phyloP scores from a whole-genome alignment of 2,113 vertebrate genomes.

The Orycteropus afer region DNA sequence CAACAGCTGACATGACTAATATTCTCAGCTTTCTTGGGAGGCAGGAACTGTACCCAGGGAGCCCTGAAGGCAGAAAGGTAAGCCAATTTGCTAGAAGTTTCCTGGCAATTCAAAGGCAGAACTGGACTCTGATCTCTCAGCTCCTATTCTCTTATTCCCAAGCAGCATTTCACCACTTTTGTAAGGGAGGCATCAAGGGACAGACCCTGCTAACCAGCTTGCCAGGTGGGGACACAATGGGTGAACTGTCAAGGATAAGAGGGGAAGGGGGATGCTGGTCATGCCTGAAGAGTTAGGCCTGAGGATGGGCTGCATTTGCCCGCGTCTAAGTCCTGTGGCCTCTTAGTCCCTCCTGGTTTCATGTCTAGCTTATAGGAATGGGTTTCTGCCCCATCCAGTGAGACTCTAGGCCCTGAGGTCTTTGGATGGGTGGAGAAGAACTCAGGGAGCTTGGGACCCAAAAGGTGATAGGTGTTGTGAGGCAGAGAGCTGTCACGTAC shows the following conservation, averaged over 20 bases:
- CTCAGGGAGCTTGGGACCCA: not conserved
- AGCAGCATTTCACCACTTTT: not conserved
- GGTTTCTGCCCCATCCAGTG: not conserved
- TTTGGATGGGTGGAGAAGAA: not conserved
- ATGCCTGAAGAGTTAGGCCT: not conserved
- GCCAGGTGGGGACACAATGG: not conserved
- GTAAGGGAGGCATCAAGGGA: too few relatives aligned
- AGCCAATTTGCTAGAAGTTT: not conserved
- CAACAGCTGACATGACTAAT: rapidly evolving
- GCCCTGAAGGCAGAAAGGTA: not conserved
- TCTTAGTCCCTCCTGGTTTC: not conserved
- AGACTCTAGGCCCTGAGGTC: not conserved
- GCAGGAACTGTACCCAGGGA: not conserved
- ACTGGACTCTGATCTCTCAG: not conserved
- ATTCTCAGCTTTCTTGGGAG: not conserved
- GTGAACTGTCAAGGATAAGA: not conserved
- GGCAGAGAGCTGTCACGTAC: not conserved
- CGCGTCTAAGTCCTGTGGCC: not conserved
- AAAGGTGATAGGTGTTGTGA: not conserved
- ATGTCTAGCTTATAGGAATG: not conserved
- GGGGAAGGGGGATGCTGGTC: too few relatives aligned
- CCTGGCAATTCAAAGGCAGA: not conserved
- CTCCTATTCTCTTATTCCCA: not conserved
- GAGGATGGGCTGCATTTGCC: not conserved
- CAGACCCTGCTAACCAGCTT: not conserved